Conservation (phyloP, 2,797 vertebrate genomes). For the Sebastes itinus region DNA sequence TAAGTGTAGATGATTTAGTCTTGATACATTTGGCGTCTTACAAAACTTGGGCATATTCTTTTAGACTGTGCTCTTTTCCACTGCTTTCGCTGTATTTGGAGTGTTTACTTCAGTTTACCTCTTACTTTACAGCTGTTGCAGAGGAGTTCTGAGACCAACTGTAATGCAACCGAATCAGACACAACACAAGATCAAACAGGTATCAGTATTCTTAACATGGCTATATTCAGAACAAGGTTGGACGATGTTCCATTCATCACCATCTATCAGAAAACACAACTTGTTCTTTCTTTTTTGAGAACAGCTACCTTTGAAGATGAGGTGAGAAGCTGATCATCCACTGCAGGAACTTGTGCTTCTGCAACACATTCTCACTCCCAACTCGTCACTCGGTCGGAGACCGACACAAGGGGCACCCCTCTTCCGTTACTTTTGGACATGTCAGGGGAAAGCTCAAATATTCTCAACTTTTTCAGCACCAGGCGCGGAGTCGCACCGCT, state of each 20-base stretch:
- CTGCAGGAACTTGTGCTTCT: too few relatives aligned
- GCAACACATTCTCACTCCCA: too few relatives aligned
- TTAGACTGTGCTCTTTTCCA: background rate
- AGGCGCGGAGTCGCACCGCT: too few relatives aligned
- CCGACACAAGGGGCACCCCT: too few relatives aligned
- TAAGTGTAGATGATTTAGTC: background rate
- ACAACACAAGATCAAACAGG: constrained; percentile 36
- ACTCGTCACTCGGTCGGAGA: too few relatives aligned
- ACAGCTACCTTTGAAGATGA: background rate
- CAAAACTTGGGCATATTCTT: background rate
- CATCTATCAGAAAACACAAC: background rate
- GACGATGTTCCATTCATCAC: background rate
- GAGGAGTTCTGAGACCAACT: background rate
- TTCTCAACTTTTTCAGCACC: too few relatives aligned
- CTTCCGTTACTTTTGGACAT: too few relatives aligned
- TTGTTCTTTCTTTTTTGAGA: background rate
- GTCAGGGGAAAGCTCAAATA: too few relatives aligned
- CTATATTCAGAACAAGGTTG: background rate
- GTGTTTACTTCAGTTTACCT: background rate
- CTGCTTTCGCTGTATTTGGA: background rate
- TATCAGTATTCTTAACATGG: background rate
- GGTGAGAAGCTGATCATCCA: background rate
- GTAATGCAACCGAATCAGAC: background rate
- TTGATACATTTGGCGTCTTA: background rate
- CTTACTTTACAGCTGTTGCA: constrained; percentile 29